A percentile compares a stretch with the other conserved stretches of the same genome.
Conservation (phyloP, 2,797 vertebrate genomes). For the Rhincodon typus region DNA sequence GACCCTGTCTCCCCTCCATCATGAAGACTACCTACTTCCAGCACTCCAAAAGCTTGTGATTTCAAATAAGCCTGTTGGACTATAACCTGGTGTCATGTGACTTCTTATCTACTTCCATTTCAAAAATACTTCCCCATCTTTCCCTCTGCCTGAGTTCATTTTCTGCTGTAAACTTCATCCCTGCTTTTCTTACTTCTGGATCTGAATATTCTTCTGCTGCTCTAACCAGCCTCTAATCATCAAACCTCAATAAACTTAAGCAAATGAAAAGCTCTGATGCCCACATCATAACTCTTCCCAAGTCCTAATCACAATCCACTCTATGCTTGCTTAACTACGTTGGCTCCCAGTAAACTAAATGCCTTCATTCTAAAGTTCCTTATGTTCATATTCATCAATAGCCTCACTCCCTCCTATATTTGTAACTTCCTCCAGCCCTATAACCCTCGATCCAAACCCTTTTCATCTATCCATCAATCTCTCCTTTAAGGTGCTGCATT, state of each 20-base stretch:
- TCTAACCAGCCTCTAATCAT: background rate
- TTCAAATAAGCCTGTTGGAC: no score
- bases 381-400: background rate
- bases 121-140: background rate
- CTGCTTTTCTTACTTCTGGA: no score
- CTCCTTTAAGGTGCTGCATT: background rate
- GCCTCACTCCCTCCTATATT: background rate
- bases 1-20: background rate
- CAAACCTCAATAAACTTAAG: background rate
- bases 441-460: background rate
- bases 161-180: background rate
- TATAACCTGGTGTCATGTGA: no score
- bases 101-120: background rate
- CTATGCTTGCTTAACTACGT: background rate
- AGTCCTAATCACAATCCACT: background rate
- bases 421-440: background rate
- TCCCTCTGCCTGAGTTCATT: background rate
- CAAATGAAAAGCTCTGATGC: background rate
- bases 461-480: background rate
- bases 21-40: background rate
- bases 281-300: background rate
- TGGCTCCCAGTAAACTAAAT: background rate
- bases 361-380: background rate
- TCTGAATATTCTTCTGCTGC: background rate
- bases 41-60: no score